Percentiles rank a stretch among this genome's conserved stretches.
Conservation (phyloP, 2,888 invertebrate genomes). For the Lycophotia porphyrea region DNA sequence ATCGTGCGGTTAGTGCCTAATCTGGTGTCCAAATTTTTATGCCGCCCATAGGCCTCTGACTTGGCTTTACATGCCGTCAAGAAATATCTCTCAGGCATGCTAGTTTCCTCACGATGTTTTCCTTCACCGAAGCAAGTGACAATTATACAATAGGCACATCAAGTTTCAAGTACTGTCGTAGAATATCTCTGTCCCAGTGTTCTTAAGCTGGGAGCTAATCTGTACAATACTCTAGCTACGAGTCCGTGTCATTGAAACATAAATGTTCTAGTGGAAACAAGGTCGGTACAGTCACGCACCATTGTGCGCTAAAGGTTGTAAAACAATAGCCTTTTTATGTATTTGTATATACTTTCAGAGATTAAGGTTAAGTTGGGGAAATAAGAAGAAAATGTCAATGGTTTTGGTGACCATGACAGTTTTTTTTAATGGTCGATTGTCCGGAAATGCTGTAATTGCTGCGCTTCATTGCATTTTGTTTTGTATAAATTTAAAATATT, state of each 20-base stretch:
- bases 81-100: no score
- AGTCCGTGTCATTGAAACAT: conserved; percentile 55
- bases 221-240: background rate
- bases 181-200: background rate
- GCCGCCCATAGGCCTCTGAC: no score
- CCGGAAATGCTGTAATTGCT: conserved; percentile 22
- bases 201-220: background rate
- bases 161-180: background rate
- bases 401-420: conserved; percentile 34
- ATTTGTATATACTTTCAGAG: conserved; percentile 29
- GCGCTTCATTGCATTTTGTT: conserved; percentile 6
- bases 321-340: conserved; percentile 50
- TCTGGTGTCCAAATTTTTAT: no score
- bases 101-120: no score
- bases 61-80: no score
- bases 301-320: conserved; percentile 57
- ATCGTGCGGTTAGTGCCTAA: no score
- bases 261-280: conserved; percentile 50
- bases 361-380: conserved; percentile 33
- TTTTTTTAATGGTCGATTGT: conserved; percentile 32
- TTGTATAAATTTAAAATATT: background rate
- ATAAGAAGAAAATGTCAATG: conserved; percentile 27
- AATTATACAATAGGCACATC: no score
- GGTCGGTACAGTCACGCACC: conserved; percentile 61
- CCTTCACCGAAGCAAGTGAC: no score